These are phyloP conservation scores for Zosterops lateralis DNA, from an alignment of 2,113 vertebrate genomes.

Conservation along the genomic window DNA sequence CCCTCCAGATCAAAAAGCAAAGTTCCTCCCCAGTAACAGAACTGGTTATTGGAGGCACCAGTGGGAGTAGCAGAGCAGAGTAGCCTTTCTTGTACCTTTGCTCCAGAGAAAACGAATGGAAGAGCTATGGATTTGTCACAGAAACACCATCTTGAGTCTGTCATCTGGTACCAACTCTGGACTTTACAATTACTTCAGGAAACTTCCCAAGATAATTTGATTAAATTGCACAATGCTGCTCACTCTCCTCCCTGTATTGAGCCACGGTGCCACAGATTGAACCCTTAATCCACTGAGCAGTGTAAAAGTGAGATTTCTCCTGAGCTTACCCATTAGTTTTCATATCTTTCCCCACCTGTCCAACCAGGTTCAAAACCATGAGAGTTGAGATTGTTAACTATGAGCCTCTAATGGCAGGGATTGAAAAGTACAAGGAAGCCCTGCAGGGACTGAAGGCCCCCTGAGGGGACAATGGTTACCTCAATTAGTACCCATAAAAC, in stretches of 20 bases:
- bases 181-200: neutral
- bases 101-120: neutral
- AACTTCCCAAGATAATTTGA: neutral
- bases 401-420: neutral
- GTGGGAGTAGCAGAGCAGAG: neutral
- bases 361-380: neutral
- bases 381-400: neutral
- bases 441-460: neutral
- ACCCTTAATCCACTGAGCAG: fast-evolving
- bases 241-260: neutral
- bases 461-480: neutral
- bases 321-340: neutral
- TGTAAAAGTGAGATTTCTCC: neutral
- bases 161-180: neutral
- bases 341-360: neutral
- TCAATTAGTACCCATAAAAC: neutral
- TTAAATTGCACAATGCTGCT: neutral
- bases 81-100: neutral
- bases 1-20: neutral
- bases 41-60: neutral
- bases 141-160: neutral
- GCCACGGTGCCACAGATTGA: fast-evolving
- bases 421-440: neutral
- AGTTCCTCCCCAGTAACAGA: neutral
- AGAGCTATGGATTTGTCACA: neutral